phyloP scores from a whole-genome alignment of 2,113 vertebrate genomes.

The Oreochromis niloticus region DNA sequence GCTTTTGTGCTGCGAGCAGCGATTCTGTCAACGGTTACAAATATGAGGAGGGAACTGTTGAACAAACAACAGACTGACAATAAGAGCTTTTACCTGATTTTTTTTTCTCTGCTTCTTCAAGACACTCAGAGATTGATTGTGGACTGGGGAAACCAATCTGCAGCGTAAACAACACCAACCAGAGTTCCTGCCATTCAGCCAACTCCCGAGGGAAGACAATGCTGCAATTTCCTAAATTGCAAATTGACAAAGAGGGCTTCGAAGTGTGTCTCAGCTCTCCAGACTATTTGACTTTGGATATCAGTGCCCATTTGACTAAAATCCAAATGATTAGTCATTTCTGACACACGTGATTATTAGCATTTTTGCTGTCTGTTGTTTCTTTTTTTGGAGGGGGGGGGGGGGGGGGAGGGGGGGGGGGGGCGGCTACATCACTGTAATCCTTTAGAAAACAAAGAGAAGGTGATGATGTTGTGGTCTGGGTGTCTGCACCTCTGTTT shows the following conservation, averaged over 20 bases:
- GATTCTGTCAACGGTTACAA: slow-evolving; percentile 9
- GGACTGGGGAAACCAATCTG: slow-evolving; percentile 41
- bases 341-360: neutral
- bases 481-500: neutral
- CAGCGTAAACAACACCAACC: slow-evolving; percentile 50
- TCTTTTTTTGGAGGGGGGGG: neutral
- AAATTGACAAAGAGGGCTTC: slow-evolving; percentile 57
- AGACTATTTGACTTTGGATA: slow-evolving; percentile 1
- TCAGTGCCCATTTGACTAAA: slow-evolving; percentile 52
- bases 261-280: neutral
- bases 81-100: slow-evolving; percentile 10
- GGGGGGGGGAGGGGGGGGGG: neutral
- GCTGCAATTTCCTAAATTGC: slow-evolving; percentile 63
- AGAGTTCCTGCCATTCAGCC: slow-evolving; percentile 1
- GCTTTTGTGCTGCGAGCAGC: slow-evolving; percentile 20
- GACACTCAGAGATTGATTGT: slow-evolving; percentile 46
- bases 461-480: neutral
- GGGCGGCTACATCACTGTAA: neutral
- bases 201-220: slow-evolving; percentile 51
- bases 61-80: slow-evolving; percentile 35
- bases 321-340: slow-evolving; percentile 31
- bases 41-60: slow-evolving; percentile 15
- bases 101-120: neutral
- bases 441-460: neutral
- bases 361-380: neutral